Percentiles rank a stretch among this genome's conserved stretches.
These are phyloP conservation scores for Drosophila tani DNA, from an alignment of 1,140 invertebrate genomes.

Conservation along the genomic window DNA sequence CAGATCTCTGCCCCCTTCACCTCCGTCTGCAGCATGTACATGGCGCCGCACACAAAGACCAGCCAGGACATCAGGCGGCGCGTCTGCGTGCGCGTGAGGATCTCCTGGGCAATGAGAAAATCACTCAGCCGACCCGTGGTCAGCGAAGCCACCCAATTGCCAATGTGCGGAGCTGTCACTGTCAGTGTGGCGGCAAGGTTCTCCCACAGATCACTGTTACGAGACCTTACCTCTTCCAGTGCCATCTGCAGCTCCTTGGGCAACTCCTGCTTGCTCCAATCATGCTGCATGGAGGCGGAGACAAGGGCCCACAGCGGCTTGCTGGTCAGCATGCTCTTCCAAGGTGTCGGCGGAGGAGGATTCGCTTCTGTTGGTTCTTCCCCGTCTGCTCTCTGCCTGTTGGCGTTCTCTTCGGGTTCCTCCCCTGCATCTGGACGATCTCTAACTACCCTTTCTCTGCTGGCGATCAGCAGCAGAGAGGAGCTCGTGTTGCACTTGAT, in stretches of 20 bases:
- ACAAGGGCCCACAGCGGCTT: constrained; percentile 88
- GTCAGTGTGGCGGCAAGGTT: constrained; percentile 31
- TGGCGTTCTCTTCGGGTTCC: neutral
- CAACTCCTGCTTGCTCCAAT: constrained; percentile 94
- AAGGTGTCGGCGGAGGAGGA: constrained; percentile 85
- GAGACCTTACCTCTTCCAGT: constrained; percentile 31
- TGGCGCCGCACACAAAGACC: constrained; percentile 87
- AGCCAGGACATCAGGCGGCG: constrained; percentile 85
- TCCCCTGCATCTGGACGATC: neutral
- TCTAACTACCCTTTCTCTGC: neutral
- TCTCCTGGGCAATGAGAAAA: constrained; percentile 51
- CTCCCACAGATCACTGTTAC: constrained; percentile 28
- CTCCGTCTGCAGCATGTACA: constrained; percentile 85
- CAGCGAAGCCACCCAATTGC: constrained; percentile 61
- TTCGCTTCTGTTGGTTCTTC: neutral
- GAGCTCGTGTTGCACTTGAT: constrained; percentile 47
- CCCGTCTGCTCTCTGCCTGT: constrained; percentile 31
- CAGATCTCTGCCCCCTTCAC: constrained; percentile 11
- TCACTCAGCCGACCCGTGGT: constrained; percentile 87
- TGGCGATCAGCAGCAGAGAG: neutral
- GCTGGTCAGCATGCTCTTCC: constrained; percentile 88
- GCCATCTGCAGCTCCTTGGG: constrained; percentile 91
- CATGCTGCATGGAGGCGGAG: constrained; percentile 89
- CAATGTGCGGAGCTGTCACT: constrained; percentile 42
- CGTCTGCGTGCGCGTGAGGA: constrained; percentile 86